Conservation (phyloP, 2,113 vertebrate genomes). For the Helogale parvula region DNA sequence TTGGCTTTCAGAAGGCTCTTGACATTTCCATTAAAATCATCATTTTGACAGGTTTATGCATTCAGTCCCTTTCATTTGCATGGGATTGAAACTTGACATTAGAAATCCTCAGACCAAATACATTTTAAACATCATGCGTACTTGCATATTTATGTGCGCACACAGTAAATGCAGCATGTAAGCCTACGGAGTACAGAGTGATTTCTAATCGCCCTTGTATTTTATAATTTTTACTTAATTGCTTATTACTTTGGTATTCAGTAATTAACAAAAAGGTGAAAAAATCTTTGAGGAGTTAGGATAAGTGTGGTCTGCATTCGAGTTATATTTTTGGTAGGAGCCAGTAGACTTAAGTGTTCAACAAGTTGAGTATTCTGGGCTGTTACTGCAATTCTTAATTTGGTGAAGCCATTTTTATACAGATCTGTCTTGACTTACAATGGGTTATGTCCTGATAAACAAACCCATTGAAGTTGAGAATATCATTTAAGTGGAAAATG, state of each 20-base stretch:
- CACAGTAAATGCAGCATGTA: constrained; percentile 18
- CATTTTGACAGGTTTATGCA: constrained; percentile 78
- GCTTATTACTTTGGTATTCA: not conserved
- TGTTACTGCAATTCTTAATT: not conserved
- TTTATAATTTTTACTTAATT: constrained; percentile 21
- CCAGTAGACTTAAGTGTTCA: not conserved
- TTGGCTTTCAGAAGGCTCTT: constrained; percentile 70
- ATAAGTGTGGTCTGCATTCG: not conserved
- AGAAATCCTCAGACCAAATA: constrained; percentile 67
- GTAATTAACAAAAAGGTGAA: constrained; percentile 4
- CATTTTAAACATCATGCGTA: constrained; percentile 54
- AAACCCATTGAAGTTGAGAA: not conserved
- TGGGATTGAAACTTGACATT: constrained; percentile 74
- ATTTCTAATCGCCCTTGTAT: constrained; percentile 27
- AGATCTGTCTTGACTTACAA: not conserved
- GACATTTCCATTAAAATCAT: constrained; percentile 79
- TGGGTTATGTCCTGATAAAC: not conserved
- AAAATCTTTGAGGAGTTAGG: constrained; percentile 17
- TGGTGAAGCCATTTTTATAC: not conserved
- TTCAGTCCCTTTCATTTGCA: constrained; percentile 76
- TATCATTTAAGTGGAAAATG: not conserved
- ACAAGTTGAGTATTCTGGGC: not conserved
- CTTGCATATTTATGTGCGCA: constrained; percentile 57
- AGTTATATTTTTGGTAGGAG: not conserved
- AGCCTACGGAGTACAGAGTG: not conserved